Percentiles rank a stretch among this genome's conserved stretches.
These are phyloP conservation scores for Priocnemis perturbator DNA, from an alignment of 2,888 invertebrate species.

Conservation along the genomic window DNA sequence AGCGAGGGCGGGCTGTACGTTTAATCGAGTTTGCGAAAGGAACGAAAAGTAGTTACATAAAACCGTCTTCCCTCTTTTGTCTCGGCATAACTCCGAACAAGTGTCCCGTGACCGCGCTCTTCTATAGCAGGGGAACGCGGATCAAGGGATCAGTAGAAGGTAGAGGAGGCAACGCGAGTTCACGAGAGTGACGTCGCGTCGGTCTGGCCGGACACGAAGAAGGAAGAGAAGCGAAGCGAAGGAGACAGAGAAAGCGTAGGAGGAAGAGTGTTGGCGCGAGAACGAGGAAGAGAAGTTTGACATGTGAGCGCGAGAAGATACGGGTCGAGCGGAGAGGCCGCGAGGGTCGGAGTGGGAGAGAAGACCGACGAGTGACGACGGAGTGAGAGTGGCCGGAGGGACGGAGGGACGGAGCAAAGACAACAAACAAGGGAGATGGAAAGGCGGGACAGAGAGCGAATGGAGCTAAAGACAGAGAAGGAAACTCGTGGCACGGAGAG, in stretches of 20 bases:
- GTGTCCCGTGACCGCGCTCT: constrained; percentile 65
- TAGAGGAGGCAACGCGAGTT: constrained; percentile 59
- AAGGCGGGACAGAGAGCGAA: constrained; percentile 27
- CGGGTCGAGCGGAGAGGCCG: constrained; percentile 8
- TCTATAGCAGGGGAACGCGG: constrained; percentile 64
- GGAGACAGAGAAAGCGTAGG: constrained; percentile 26
- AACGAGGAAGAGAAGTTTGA: constrained; percentile 29
- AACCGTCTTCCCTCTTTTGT: neutral
- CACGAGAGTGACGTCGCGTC: constrained; percentile 27
- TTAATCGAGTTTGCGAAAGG: neutral
- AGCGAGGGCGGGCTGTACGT: too few relatives aligned
- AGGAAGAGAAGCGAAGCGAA: constrained; percentile 6
- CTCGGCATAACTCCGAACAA: neutral
- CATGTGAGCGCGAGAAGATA: constrained; percentile 28
- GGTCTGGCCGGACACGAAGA: constrained; percentile 11
- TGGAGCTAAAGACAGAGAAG: constrained; percentile 18
- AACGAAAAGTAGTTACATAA: neutral
- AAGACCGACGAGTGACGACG: constrained; percentile 12
- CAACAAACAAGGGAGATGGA: constrained; percentile 12
- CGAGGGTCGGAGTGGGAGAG: constrained; percentile 5
- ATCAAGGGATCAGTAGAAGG: constrained; percentile 73
- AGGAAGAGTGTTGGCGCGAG: constrained; percentile 30
- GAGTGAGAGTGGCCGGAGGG: too few relatives aligned
- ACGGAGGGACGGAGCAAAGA: neutral
- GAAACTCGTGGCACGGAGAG: neutral